Evolutionary conservation across 2,113 vertebrate species (phyloP), one percentile per base, ranked within the genome.

Genomic region (Platysteira castanea): DNA sequence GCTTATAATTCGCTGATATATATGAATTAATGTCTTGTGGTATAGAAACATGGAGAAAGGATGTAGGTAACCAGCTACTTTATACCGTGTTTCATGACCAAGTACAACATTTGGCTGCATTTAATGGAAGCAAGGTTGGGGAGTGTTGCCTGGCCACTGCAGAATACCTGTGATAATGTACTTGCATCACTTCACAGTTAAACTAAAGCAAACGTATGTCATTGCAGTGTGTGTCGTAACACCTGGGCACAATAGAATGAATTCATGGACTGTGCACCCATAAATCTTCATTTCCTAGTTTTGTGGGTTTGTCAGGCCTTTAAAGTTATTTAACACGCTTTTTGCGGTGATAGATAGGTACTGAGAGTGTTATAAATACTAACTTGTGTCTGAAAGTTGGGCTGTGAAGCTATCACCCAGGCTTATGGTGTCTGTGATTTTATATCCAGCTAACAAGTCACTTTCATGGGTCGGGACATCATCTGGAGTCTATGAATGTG

Each of bases 321-420:
- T 95, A 88, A 93, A 81, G 93, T 96, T 96, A 96, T 94, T 96
- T 94, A 96, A 91, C 94, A 90, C 71, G 42, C 95, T 97, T 97
- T 94, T 95, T 96, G 91, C 44, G 2, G 93, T 94, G 91, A 96
- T 89, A 93, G 93, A 95, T 81, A 80, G 95, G 91, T 93, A 96
- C 17, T 54, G 56, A 92, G 92, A 59, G 44, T 92, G 67, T 92
- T 94, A 95, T 96, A 97, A 96, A 97, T 96, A 96, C 95, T 91
- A 97, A 96, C 94, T 96, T 96, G 96, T 95, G 96, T 95, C 96
- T 95, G 95, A 95, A 96, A 97, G 96, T 96, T 96, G 73, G 94
- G 94, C 91, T 95, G 95, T 96, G 96, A 96, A 97, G 95, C 95
- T 94, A 93, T 97, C 96, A 96, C 91, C 91, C 78, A 56, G 94